A percentile compares a stretch with the other conserved stretches of the same genome.
Conservation (phyloP, 2,113 vertebrate genomes). For the Lycaon pictus region DNA sequence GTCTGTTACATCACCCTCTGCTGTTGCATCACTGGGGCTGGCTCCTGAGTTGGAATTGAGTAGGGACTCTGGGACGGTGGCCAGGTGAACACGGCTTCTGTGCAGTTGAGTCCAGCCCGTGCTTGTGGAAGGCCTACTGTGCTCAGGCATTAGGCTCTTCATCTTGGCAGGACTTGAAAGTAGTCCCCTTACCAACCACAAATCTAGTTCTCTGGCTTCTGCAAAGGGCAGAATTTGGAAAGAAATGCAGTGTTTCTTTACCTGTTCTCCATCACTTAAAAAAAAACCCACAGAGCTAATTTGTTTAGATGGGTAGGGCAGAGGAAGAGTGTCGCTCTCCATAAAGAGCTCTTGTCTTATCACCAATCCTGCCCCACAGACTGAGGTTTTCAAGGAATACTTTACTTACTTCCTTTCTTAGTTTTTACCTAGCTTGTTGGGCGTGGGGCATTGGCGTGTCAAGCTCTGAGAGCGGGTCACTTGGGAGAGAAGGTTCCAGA, state of each 20-base stretch:
- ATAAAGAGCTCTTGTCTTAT: background rate
- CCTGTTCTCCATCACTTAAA: background rate
- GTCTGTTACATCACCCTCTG: background rate
- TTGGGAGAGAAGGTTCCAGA: background rate
- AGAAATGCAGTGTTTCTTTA: background rate
- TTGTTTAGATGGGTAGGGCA: background rate
- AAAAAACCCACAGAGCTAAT: background rate
- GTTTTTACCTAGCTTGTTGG: background rate
- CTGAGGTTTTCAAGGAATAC: background rate
- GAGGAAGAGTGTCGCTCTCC: too few relatives aligned
- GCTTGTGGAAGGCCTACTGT: background rate
- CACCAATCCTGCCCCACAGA: background rate
- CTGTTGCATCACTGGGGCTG: accelerated
- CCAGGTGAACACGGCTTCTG: background rate
- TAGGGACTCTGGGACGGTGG: background rate
- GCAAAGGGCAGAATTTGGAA: background rate
- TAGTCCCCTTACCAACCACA: background rate
- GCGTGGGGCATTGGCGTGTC: background rate
- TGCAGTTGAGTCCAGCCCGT: background rate
- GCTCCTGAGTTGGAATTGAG: background rate
- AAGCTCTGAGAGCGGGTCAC: background rate
- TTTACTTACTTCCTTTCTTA: background rate
- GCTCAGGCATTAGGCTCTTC: background rate
- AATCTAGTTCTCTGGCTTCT: background rate
- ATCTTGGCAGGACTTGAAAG: background rate